Percentiles rank a stretch among this genome's conserved stretches.
These are phyloP conservation scores for Protobothrops flavoviridis DNA, from an alignment of 2,113 vertebrate species.

Conservation along the genomic window DNA sequence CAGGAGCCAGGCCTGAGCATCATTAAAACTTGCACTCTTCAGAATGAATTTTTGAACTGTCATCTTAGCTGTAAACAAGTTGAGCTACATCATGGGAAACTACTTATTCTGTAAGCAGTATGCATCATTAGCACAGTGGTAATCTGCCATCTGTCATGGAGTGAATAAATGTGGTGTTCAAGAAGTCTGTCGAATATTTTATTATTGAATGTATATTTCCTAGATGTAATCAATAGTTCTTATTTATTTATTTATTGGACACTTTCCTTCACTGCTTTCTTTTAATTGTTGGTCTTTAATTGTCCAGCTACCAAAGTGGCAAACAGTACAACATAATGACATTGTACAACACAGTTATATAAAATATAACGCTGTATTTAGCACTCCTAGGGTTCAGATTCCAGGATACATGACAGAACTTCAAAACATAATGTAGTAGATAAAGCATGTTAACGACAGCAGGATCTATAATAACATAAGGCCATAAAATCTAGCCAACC, in stretches of 20 bases:
- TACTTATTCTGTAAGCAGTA: conserved; percentile 3
- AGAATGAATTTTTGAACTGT: conserved; percentile 20
- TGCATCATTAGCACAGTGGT: conserved; percentile 17
- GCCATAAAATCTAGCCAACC: not conserved
- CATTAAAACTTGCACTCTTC: conserved; percentile 53
- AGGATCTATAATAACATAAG: not conserved
- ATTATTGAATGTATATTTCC: conserved; percentile 13
- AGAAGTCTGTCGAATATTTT: conserved; percentile 29
- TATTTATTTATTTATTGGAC: not conserved
- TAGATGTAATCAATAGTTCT: not conserved
- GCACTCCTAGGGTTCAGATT: not conserved
- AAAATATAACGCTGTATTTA: not conserved
- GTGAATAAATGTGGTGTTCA: conserved; percentile 52
- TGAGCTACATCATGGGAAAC: conserved; percentile 34
- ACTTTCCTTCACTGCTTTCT: not conserved
- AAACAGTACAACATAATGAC: not conserved
- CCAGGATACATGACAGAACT: not conserved
- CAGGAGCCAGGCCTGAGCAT: conserved; percentile 60
- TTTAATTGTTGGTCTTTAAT: not conserved
- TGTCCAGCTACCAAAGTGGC: not conserved
- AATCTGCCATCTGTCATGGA: conserved; percentile 40
- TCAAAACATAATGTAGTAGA: not conserved
- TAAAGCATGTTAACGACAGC: not conserved
- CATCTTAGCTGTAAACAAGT: conserved; percentile 47
- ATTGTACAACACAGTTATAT: not conserved